Percentiles rank a stretch among this genome's conserved stretches.
Evolutionary conservation across 1,140 invertebrate genomes (phyloP).

Genomic region (Listronotus bonariensis): DNA sequence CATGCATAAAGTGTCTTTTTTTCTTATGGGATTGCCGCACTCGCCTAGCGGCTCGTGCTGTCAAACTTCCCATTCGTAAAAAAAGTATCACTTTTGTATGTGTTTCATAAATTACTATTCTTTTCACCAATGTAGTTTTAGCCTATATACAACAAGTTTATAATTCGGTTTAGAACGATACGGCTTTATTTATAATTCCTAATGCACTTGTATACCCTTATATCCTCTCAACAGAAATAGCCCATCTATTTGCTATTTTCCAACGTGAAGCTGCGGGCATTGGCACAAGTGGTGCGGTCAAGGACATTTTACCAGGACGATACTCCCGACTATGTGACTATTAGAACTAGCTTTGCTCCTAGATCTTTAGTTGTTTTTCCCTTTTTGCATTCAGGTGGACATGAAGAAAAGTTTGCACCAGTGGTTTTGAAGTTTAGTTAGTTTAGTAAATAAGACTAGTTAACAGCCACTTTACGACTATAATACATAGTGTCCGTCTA

Average conservation of each 20-base stretch:
- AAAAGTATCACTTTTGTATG: no score
- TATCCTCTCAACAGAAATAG: conserved; percentile 1
- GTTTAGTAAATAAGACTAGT: no score
- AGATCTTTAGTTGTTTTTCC: conserved; percentile 6
- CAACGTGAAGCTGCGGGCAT: conserved; percentile 8
- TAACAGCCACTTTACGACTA: no score
- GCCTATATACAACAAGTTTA: no score
- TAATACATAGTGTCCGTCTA: no score
- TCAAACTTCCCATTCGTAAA: no score
- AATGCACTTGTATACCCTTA: neutral
- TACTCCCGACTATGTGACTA: conserved; percentile 14
- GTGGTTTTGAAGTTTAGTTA: neutral
- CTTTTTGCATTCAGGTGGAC: conserved; percentile 3
- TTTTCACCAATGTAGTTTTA: no score
- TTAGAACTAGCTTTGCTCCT: conserved; percentile 16
- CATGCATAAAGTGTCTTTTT: no score
- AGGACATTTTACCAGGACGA: conserved; percentile 17
- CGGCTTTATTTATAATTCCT: conserved; percentile 2
- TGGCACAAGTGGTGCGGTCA: conserved; percentile 16
- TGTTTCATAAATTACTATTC: no score
- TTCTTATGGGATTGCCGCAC: no score
- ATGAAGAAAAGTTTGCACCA: neutral
- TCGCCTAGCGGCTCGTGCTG: no score
- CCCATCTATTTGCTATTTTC: neutral
- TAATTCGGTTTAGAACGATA: neutral